Evolutionary conservation across 2,113 vertebrate genomes (phyloP).

Genomic region (Melanocharis versteri): DNA sequence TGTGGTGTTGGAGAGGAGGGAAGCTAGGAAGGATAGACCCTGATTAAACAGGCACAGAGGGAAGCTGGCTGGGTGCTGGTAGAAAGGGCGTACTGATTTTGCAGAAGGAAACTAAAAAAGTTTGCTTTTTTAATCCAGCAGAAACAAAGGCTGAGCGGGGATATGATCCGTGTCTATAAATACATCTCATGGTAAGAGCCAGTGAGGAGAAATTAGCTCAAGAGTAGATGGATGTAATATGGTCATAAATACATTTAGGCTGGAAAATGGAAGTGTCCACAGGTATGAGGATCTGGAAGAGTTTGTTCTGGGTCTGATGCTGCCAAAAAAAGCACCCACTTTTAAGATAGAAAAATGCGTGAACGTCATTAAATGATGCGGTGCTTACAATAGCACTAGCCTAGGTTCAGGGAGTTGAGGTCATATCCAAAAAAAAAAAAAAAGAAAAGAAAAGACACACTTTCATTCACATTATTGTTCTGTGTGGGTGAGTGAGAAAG

Average conservation of each 20-base stretch:
- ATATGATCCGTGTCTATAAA: background rate
- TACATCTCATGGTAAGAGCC: background rate
- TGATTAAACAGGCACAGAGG: background rate
- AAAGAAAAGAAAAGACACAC: background rate
- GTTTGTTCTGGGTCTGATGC: background rate
- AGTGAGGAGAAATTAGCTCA: background rate
- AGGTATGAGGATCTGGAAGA: background rate
- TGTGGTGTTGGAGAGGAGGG: background rate
- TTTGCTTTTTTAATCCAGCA: background rate
- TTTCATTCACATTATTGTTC: conserved; percentile 29
- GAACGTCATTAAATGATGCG: background rate
- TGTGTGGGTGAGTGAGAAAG: background rate
- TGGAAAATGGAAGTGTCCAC: background rate
- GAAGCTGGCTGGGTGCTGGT: background rate
- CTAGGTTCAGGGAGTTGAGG: background rate
- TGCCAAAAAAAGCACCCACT: background rate
- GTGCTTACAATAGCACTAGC: conserved; percentile 5
- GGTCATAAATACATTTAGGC: background rate
- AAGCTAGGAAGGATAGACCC: background rate
- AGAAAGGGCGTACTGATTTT: background rate
- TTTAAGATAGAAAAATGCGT: background rate
- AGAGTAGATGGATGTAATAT: background rate
- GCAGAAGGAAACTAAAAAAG: background rate
- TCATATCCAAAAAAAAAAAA: background rate
- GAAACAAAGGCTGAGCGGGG: background rate